A percentile compares a stretch with the other conserved stretches of the same genome.
These are phyloP conservation scores for Eptesicus fuscus DNA, from an alignment of 2,113 vertebrate genomes.

Conservation along the genomic window DNA sequence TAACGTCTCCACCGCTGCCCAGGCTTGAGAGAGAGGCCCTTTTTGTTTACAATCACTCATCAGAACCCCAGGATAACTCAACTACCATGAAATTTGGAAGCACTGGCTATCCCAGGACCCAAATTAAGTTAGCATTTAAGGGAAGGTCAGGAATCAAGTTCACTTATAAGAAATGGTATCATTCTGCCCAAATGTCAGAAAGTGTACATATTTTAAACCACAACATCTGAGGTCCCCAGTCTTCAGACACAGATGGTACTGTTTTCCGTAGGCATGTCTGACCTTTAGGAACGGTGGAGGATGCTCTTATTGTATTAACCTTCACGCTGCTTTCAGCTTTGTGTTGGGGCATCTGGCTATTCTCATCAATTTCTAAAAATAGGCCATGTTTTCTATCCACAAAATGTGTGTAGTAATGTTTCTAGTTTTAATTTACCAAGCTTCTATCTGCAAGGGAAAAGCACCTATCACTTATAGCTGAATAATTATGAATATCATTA, in stretches of 20 bases:
- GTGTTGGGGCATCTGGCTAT: background rate
- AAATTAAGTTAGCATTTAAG: constrained; percentile 80
- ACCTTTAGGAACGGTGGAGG: constrained; percentile 2
- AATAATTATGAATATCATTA: background rate
- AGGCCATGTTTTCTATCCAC: background rate
- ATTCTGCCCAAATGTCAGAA: constrained; percentile 71
- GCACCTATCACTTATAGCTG: background rate
- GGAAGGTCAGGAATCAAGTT: constrained; percentile 74
- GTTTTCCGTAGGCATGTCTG: background rate
- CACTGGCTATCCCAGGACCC: constrained; percentile 52
- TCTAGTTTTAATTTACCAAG: background rate
- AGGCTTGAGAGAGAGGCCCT: constrained; percentile 45
- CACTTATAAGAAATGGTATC: constrained; percentile 71
- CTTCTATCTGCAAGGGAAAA: background rate
- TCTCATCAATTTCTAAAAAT: constrained; percentile 22
- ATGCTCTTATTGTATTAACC: background rate
- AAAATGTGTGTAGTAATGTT: background rate
- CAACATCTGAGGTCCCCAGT: constrained; percentile 6
- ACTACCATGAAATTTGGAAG: constrained; percentile 69
- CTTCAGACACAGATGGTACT: constrained; percentile 25
- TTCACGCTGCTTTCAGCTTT: background rate
- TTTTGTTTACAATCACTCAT: constrained; percentile 57
- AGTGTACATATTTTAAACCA: constrained; percentile 58
- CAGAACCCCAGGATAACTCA: constrained; percentile 68
- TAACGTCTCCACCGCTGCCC: constrained; percentile 69